Evolutionary conservation across 2,888 invertebrate genomes (phyloP).

Genomic region (Lepidochrysops patricia): DNA sequence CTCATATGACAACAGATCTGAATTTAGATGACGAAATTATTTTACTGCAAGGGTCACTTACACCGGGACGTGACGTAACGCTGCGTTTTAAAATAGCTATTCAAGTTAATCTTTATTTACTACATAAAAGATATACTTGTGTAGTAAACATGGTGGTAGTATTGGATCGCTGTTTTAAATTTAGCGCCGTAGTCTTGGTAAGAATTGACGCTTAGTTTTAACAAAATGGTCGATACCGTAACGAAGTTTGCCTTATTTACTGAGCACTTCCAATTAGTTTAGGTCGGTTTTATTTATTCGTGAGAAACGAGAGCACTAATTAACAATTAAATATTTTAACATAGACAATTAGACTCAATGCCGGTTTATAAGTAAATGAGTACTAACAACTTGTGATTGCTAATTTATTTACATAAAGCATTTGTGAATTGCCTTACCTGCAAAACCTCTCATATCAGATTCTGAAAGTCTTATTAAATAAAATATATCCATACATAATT

Average conservation of each 20-base stretch:
- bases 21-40: slow-evolving; percentile 26
- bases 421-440: slow-evolving; percentile 63
- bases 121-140: too few species aligned
- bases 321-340: slow-evolving; percentile 46
- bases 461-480: slow-evolving; percentile 69
- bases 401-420: slow-evolving; percentile 63
- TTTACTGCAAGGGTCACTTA: too few species aligned
- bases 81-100: too few species aligned
- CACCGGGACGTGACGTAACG: too few species aligned
- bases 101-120: too few species aligned
- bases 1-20: slow-evolving; percentile 31
- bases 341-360: slow-evolving; percentile 34
- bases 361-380: slow-evolving; percentile 25
- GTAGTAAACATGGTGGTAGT: too few species aligned
- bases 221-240: slow-evolving; percentile 31
- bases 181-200: too few species aligned
- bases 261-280: not conserved
- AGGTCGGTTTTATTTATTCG: not conserved
- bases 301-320: slow-evolving; percentile 41
- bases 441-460: slow-evolving; percentile 60
- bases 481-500: slow-evolving; percentile 53
- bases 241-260: slow-evolving; percentile 36
- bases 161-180: too few species aligned
- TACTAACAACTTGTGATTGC: slow-evolving; percentile 49
- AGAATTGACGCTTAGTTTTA: too few species aligned